A percentile compares a stretch with the other conserved stretches of the same genome.
phyloP scores from a whole-genome alignment of 2,797 vertebrate species.

The Staurois parvus region DNA sequence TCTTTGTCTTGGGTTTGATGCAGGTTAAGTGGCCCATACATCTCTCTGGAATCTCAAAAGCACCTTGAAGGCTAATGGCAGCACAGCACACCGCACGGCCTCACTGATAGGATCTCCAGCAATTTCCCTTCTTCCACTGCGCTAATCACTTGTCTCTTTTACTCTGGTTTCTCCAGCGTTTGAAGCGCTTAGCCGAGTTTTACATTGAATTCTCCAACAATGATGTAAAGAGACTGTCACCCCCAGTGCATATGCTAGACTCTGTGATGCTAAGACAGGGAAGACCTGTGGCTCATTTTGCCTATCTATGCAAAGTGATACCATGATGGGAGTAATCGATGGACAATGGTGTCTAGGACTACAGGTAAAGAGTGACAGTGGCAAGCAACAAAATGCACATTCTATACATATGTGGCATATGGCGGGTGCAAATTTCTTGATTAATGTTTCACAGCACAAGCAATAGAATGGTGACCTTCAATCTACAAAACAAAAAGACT shows the following conservation, averaged over 20 bases:
- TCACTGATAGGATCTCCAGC: conserved; percentile 62
- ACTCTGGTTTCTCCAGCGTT: conserved; percentile 49
- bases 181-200: conserved; percentile 57
- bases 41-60: conserved; percentile 77
- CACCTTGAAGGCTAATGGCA: conserved; percentile 73
- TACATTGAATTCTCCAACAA: conserved; percentile 54
- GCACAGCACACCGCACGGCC: conserved; percentile 53
- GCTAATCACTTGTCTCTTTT: conserved; percentile 62
- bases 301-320: conserved; percentile 15
- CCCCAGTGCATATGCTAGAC: conserved; percentile 27
- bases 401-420: background rate
- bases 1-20: conserved; percentile 84
- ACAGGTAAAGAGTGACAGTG: background rate
- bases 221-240: conserved; percentile 57
- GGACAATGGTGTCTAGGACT: background rate
- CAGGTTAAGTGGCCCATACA: conserved; percentile 81
- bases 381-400: background rate
- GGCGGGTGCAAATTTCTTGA: background rate
- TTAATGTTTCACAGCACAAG: too few species aligned
- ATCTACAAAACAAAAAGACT: background rate
- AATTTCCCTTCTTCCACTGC: conserved; percentile 61
- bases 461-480: background rate
- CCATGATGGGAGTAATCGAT: background rate
- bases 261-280: background rate
- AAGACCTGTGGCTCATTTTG: conserved; percentile 26